These are phyloP conservation scores for Acholoe squamosa DNA, from an alignment of 2,888 invertebrate genomes.

Conservation along the genomic window DNA sequence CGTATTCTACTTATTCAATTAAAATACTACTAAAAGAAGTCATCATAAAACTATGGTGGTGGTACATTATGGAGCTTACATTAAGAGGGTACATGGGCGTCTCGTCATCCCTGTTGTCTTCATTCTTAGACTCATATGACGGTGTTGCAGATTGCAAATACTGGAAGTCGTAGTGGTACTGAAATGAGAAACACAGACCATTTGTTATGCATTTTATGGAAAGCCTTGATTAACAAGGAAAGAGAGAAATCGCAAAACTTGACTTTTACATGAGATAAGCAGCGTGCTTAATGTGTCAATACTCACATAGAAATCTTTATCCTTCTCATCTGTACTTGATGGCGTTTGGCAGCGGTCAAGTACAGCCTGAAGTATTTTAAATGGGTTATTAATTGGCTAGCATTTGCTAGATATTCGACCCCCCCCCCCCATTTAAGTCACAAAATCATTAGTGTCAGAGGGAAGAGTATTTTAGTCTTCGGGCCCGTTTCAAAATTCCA, in stretches of 20 bases:
- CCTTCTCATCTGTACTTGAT: slow-evolving; percentile 75
- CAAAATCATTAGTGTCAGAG: too few relatives aligned
- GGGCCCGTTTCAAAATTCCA: too few relatives aligned
- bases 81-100: slow-evolving; percentile 79
- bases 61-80: slow-evolving; percentile 72
- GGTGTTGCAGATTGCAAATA: slow-evolving; percentile 76
- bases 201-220: neutral
- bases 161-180: slow-evolving; percentile 81
- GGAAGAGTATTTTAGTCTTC: too few relatives aligned
- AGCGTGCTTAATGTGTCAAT: neutral
- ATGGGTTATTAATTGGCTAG: neutral
- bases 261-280: neutral
- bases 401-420: too few relatives aligned
- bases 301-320: slow-evolving; percentile 76
- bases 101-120: slow-evolving; percentile 69
- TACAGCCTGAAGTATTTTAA: slow-evolving; percentile 74
- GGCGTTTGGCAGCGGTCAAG: slow-evolving; percentile 77
- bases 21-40: too few relatives aligned
- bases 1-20: too few relatives aligned
- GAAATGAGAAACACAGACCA: slow-evolving; percentile 63
- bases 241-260: neutral
- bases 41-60: too few relatives aligned
- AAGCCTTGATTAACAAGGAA: neutral
- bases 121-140: slow-evolving; percentile 70
- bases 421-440: too few relatives aligned